Percentiles rank a stretch among this genome's conserved stretches.
phyloP scores from a whole-genome alignment of 2,888 invertebrate species.

The Hipparchia sbordonii region DNA sequence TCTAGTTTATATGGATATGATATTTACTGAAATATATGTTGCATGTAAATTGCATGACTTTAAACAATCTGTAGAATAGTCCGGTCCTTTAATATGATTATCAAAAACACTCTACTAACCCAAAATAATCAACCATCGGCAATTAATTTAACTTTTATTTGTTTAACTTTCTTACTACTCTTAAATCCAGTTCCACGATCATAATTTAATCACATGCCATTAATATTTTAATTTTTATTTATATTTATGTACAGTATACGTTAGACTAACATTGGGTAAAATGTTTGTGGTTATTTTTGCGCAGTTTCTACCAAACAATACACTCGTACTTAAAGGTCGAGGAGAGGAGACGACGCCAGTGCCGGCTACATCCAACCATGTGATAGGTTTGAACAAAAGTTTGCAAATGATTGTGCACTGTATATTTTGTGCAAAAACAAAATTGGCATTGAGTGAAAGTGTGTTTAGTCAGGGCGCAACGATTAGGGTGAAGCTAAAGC shows the following conservation, averaged over 20 bases:
- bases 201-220: not conserved
- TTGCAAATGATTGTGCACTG: conserved; percentile 65
- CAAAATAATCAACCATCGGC: not conserved
- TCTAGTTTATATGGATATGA: conserved; percentile 36
- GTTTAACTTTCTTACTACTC: not conserved
- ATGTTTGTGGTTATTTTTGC: conserved; percentile 60
- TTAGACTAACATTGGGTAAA: conserved; percentile 32
- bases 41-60: conserved; percentile 41
- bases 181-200: not conserved
- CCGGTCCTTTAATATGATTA: conserved; percentile 1
- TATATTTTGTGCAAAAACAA: conserved; percentile 54
- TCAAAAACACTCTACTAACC: conserved; percentile 1
- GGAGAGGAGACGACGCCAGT: conserved; percentile 67
- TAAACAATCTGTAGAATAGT: conserved; percentile 20
- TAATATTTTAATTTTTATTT: not conserved
- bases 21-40: conserved; percentile 38
- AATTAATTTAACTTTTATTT: conserved; percentile 2
- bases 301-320: conserved; percentile 79
- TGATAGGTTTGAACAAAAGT: conserved; percentile 64
- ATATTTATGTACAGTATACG: conserved; percentile 1
- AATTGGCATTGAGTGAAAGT: conserved; percentile 34
- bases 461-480: conserved; percentile 6
- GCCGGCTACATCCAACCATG: conserved; percentile 68
- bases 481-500: no score
- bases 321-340: conserved; percentile 79